A percentile compares a stretch with the other conserved stretches of the same genome.
These are phyloP conservation scores for Tragelaphus strepsiceros DNA, from an alignment of 2,113 vertebrate genomes.

Conservation along the genomic window DNA sequence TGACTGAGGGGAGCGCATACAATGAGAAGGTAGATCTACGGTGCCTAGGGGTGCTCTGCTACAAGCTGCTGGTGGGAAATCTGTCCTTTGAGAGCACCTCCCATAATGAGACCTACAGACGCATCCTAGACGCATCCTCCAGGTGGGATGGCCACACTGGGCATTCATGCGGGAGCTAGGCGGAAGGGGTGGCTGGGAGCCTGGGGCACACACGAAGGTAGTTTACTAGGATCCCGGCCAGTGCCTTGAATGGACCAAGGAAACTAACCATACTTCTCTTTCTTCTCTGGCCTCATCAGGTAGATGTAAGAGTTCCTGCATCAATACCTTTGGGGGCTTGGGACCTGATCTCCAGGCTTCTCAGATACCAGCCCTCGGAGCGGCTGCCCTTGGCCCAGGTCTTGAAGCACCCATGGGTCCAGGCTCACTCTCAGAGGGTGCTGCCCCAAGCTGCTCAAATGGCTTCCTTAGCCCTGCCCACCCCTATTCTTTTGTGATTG, in stretches of 20 bases:
- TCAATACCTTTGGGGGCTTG: conserved; percentile 81
- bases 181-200: not conserved
- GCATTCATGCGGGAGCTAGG: not conserved
- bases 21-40: conserved; percentile 91
- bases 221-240: not conserved
- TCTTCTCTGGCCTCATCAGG: conserved; percentile 10
- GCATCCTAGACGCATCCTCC: conserved; percentile 77
- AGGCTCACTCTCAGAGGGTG: conserved; percentile 81
- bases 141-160: conserved; percentile 52
- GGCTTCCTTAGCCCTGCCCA: not conserved
- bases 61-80: conserved; percentile 87
- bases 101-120: conserved; percentile 84
- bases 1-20: conserved; percentile 87
- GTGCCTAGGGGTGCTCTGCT: conserved; percentile 91
- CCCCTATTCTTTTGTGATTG: not conserved
- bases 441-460: conserved; percentile 75
- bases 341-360: conserved; percentile 86
- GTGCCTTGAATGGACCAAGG: not conserved
- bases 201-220: not conserved
- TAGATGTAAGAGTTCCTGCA: conserved; percentile 76
- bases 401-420: conserved; percentile 86
- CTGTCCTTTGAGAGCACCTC: conserved; percentile 88
- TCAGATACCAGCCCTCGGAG: conserved; percentile 82
- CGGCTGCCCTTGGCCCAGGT: conserved; percentile 81
- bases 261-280: not conserved